phyloP scores from a whole-genome alignment of 2,888 invertebrate genomes.

The Cephalotes varians region DNA sequence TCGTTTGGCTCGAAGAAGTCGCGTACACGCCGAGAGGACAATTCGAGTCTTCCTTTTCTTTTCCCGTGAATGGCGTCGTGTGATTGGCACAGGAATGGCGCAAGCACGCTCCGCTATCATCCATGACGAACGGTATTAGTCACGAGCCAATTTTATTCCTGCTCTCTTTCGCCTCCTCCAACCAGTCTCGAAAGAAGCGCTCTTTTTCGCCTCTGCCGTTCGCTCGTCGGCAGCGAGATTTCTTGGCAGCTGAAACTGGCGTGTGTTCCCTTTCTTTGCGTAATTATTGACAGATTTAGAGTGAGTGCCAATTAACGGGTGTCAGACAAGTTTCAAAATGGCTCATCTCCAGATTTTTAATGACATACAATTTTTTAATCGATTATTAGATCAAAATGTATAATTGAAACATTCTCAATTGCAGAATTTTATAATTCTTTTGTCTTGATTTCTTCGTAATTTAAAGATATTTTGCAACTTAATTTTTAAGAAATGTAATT shows the following conservation, averaged over 20 bases:
- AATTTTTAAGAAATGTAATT: background rate
- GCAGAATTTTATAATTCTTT: background rate
- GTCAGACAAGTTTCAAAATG: constrained; percentile 42
- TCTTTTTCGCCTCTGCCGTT: constrained; percentile 4
- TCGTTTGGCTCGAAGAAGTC: constrained; percentile 14
- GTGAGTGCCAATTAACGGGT: constrained; percentile 25
- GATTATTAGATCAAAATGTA: background rate
- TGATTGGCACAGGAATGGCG: constrained; percentile 78
- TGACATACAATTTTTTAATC: background rate
- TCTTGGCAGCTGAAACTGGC: constrained; percentile 43
- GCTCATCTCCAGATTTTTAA: background rate
- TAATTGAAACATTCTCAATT: background rate
- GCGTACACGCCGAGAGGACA: constrained; percentile 35
- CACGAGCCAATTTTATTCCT: constrained; percentile 54
- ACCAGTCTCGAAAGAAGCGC: constrained; percentile 16
- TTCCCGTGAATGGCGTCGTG: constrained; percentile 42
- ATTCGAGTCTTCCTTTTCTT: constrained; percentile 45
- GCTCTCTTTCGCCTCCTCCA: constrained; percentile 39
- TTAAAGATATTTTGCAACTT: background rate
- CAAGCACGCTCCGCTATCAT: constrained; percentile 64
- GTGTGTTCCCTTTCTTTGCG: constrained; percentile 45
- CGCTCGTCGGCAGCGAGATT: background rate
- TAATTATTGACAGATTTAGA: constrained; percentile 52
- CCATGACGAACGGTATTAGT: constrained; percentile 45
- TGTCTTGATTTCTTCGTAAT: background rate